These are phyloP conservation scores for Gymnogyps californianus DNA, from an alignment of 2,113 vertebrate genomes.

Conservation along the genomic window DNA sequence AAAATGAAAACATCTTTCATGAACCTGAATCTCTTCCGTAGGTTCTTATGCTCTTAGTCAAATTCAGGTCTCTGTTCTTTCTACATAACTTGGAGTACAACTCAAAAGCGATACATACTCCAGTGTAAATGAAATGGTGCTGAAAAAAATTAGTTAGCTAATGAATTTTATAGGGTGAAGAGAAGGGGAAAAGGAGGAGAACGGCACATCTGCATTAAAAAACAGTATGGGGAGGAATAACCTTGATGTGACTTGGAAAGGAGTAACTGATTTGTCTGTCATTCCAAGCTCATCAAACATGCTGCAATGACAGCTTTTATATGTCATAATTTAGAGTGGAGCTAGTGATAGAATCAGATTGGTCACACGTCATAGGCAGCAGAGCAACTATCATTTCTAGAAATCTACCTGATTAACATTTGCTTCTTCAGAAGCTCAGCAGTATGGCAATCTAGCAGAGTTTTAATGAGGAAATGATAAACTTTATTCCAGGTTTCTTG, in stretches of 20 bases:
- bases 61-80: neutral
- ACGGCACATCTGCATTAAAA: neutral
- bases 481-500: neutral
- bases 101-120: rapidly evolving
- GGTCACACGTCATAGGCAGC: neutral
- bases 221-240: neutral
- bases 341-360: neutral
- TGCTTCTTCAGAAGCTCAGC: neutral
- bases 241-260: neutral
- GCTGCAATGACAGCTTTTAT: neutral
- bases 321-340: neutral
- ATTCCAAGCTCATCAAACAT: neutral
- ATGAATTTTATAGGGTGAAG: neutral
- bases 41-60: neutral
- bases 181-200: neutral
- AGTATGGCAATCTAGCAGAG: neutral
- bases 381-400: neutral
- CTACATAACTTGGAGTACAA: neutral
- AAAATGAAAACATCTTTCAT: neutral
- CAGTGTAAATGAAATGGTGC: neutral
- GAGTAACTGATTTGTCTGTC: neutral
- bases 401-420: neutral
- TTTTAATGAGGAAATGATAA: neutral
- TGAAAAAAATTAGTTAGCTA: neutral
- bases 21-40: neutral